Evolutionary conservation across 2,113 vertebrate genomes (phyloP).

Genomic region (Sinocyclocheilus anshuiensis): DNA sequence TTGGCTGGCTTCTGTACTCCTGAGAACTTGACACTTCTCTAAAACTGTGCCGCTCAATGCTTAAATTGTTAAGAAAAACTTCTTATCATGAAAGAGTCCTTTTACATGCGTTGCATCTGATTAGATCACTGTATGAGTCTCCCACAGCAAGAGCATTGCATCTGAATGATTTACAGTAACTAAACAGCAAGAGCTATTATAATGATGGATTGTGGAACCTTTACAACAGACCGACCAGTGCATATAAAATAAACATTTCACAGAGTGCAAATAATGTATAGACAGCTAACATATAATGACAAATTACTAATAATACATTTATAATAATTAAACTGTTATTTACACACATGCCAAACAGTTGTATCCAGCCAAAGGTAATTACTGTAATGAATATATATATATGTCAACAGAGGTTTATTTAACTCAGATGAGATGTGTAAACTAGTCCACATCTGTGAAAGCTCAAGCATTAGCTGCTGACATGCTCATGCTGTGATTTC

Average conservation of each 20-base stretch:
- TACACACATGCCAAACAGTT: background rate
- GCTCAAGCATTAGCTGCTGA: background rate
- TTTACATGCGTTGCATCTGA: background rate
- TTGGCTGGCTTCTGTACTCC: background rate
- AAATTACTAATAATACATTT: background rate
- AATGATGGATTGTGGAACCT: background rate
- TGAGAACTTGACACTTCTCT: background rate
- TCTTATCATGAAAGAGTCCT: too few species aligned
- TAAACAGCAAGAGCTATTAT: background rate
- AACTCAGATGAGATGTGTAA: slow-evolving; percentile 8
- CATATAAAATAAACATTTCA: slow-evolving; percentile 8
- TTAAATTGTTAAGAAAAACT: too few species aligned
- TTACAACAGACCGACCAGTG: background rate
- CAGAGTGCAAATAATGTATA: background rate
- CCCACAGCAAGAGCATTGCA: background rate
- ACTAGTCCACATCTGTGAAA: background rate
- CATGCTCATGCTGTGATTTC: background rate
- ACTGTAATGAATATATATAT: background rate
- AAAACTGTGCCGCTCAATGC: background rate
- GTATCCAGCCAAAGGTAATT: background rate
- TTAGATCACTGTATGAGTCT: background rate
- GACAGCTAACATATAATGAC: background rate
- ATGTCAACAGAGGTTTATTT: slow-evolving; percentile 7
- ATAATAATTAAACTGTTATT: slow-evolving; percentile 5
- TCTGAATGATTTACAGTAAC: background rate